Base-by-base conservation (phyloP, 2,888 invertebrate species). In the Panorpa germanica region DNA sequence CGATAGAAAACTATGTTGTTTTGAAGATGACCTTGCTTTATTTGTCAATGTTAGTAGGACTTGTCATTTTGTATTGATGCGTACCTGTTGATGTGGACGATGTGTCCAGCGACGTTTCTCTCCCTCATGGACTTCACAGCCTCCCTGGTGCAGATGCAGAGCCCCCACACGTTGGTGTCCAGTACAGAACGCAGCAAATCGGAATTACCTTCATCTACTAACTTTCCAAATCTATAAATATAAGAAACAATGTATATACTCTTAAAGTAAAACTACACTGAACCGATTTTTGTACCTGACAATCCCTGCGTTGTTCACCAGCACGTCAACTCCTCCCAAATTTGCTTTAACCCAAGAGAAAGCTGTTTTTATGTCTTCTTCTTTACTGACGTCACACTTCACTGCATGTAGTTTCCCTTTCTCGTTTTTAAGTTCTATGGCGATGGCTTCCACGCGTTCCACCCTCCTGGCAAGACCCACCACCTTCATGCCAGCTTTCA, bases 281-380 rank as follows among this genome's bases (percentile, higher is more conserved):
- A n/a, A n/a, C n/a, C n/a, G n/a, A n/a, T n/a, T n/a, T n/a, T n/a
- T n/a, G n/a, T n/a, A n/a, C n/a, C n/a, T n/a, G n/a, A n/a, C n/a
- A 14, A 58, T 36, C 2, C 55, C 64, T 2, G 69, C 70, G 42
- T 66, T 67, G 40, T 70, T 70, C 2, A 70, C 43, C 27, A 68
- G 48, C 1, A 70, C 55, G 45, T 66, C 63, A 7, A 61, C 50
- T 1, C 63, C 61, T 0, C 67, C 68, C 2, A 62, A 40, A 2
- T 55, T 45, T 13, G 48, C 38, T 4, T 61, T 55, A 25, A 63
- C 53, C 48, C 50, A 54, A 18, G 47, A 41, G 41, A 70, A 70
- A 11, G 60, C 53, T 1, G 44, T 45, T 23, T 58, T 38, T 18
- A 71, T 60, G 3, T 66, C 58, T 2, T 58, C 50, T 39, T 67